Evolutionary conservation across 1,140 invertebrate genomes (phyloP).

Genomic region (Triops cancriformis): DNA sequence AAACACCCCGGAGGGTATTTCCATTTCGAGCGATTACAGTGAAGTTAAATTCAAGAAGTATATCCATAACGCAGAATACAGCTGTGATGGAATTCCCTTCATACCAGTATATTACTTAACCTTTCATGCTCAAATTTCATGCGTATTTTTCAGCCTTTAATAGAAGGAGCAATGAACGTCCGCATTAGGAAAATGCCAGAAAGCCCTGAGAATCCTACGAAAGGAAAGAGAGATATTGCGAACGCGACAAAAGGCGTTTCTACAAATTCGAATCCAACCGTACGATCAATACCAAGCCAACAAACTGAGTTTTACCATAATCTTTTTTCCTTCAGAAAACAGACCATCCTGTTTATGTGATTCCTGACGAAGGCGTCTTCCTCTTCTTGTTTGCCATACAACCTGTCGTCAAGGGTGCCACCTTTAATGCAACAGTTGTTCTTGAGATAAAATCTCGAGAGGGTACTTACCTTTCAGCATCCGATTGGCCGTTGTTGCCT

Average conservation of each 20-base stretch:
- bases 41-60: conserved; percentile 5
- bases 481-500: conserved; percentile 60
- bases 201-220: background rate
- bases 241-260: background rate
- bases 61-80: background rate
- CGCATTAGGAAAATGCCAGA: background rate
- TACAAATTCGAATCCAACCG: background rate
- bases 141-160: conserved; percentile 2
- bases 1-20: conserved; percentile 16
- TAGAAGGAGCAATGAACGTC: background rate
- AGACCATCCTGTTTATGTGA: conserved; percentile 19
- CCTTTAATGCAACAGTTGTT: conserved; percentile 47
- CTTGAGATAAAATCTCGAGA: conserved; percentile 55
- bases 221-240: background rate
- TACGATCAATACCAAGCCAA: background rate
- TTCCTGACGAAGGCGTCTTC: conserved; percentile 41
- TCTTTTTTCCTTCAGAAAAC: background rate
- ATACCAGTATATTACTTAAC: conserved; percentile 3
- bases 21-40: conserved; percentile 4
- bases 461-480: conserved; percentile 59
- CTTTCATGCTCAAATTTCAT: conserved; percentile 17
- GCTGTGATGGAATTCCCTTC: conserved; percentile 16
- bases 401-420: conserved; percentile 24
- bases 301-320: background rate
- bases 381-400: conserved; percentile 40